Conservation (phyloP, 2,797 vertebrate genomes). For the Gymnothorax javanicus region DNA sequence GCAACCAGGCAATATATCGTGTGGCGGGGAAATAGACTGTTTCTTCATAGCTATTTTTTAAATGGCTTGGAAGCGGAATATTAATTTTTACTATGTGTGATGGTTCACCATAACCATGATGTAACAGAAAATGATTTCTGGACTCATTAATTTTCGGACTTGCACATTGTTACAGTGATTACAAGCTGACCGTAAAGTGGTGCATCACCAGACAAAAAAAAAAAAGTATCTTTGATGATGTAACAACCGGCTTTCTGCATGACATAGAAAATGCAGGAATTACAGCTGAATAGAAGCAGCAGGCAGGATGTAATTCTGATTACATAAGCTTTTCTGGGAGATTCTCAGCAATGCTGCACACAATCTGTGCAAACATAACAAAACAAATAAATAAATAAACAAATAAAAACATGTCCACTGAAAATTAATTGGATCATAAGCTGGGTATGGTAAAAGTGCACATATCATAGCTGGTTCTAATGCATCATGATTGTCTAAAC, state of each 20-base stretch:
- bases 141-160: not conserved
- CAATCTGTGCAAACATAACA: not conserved
- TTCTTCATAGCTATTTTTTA: not conserved
- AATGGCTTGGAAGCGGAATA: not conserved
- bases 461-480: not conserved
- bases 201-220: not conserved
- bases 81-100: not conserved
- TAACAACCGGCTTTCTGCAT: not conserved
- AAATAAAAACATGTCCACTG: not conserved
- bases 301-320: not conserved
- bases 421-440: not conserved
- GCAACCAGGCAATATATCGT: not conserved
- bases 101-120: not conserved
- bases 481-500: not conserved
- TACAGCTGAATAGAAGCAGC: conserved; percentile 14
- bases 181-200: not conserved
- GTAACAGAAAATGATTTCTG: not conserved
- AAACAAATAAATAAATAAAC: not conserved
- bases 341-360: not conserved
- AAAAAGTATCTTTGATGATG: not conserved
- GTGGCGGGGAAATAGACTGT: not conserved
- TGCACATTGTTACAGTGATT: not conserved
- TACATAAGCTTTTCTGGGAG: not conserved
- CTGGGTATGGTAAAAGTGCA: not conserved
- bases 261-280: not conserved